Evolutionary conservation across 2,888 invertebrate species (phyloP), one percentile per base, ranked within the genome.

Genomic region (Cheilosia impressa): DNA sequence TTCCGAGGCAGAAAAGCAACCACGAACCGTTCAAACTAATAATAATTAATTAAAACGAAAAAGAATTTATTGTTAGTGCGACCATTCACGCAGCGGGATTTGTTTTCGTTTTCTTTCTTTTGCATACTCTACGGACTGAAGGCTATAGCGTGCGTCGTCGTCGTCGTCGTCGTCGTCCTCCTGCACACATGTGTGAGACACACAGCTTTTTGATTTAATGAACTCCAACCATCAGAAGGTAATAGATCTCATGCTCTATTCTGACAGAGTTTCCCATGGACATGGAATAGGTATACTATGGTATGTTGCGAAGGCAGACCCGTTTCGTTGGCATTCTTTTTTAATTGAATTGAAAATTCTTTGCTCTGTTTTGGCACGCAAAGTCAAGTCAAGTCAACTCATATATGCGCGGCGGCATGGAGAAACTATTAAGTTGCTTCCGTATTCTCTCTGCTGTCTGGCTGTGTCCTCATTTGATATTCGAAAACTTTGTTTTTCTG

Each of bases 41-140:
- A 77, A 82, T 82, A 77, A 71, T 77, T 77, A 77, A 77, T 77
- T 82, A 72, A 78, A 82, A 47, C 76, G 68, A 69, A 72, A 22
- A 65, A 66, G 60, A 82, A 77, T 82, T 82, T 78, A 78, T 78
- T 72, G 66, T 82, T 66, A 82, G 72, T 82, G 82, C 82, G 77
- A 82, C 72, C 60, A 82, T 78, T 72, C 82, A 82, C 82, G 82
- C 82, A 82, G 82, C 60, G 58, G 77, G 82, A 78, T 52, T 69
- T 76, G 81, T 71, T 52, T 69, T 65, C 22, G 38, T 45, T 45
- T 22, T 22, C 2, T 22, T 55, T n/a, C n/a, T 17, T 31, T 10
- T 31, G n/a, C 5, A 34, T 31, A 55, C 31, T 6, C 31, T 38
- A 63, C 53, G 60, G 71, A 22, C 1, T 22, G 71, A 43, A 50